Conservation (phyloP, 1,140 invertebrate species). For the Drepana arcuata region DNA sequence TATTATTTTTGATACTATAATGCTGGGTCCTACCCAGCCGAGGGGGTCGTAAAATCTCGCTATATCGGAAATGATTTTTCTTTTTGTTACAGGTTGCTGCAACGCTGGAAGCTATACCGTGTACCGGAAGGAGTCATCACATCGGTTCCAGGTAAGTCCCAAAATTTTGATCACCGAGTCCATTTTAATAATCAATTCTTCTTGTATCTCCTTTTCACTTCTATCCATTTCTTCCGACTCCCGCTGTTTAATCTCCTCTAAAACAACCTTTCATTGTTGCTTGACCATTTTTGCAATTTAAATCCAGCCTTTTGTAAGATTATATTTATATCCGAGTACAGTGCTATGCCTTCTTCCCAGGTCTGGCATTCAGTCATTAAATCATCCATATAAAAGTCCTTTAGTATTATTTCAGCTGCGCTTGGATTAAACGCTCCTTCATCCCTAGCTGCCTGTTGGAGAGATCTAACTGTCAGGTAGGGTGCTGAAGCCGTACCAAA, state of each 20-base stretch:
- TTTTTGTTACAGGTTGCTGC: constrained; percentile 26
- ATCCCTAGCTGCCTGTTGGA: constrained; percentile 30
- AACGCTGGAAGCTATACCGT: background rate
- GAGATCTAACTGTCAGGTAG: constrained; percentile 19
- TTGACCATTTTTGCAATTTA: constrained; percentile 27
- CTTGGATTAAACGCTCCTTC: constrained; percentile 9
- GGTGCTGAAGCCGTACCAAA: constrained; percentile 30
- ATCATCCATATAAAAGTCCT: constrained; percentile 13
- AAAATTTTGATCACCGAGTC: constrained; percentile 30
- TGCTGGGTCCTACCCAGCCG: constrained; percentile 39
- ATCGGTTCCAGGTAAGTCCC: constrained; percentile 31
- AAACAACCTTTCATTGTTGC: too few relatives aligned
- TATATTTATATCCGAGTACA: background rate
- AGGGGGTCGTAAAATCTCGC: constrained; percentile 35
- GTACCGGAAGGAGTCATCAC: constrained; percentile 22
- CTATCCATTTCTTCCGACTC: constrained; percentile 5
- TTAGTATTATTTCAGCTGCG: constrained; percentile 3
- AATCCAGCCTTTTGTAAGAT: constrained; percentile 21
- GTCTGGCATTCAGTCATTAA: constrained; percentile 7
- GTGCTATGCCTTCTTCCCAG: background rate
- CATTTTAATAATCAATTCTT: constrained; percentile 14
- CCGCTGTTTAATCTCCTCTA: too few relatives aligned
- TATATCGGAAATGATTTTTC: constrained; percentile 37
- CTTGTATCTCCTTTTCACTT: background rate
- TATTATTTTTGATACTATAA: constrained; percentile 39